A percentile compares a stretch with the other conserved stretches of the same genome.
phyloP scores from a whole-genome alignment of 2,888 invertebrate genomes.

The Leuctra nigra region DNA sequence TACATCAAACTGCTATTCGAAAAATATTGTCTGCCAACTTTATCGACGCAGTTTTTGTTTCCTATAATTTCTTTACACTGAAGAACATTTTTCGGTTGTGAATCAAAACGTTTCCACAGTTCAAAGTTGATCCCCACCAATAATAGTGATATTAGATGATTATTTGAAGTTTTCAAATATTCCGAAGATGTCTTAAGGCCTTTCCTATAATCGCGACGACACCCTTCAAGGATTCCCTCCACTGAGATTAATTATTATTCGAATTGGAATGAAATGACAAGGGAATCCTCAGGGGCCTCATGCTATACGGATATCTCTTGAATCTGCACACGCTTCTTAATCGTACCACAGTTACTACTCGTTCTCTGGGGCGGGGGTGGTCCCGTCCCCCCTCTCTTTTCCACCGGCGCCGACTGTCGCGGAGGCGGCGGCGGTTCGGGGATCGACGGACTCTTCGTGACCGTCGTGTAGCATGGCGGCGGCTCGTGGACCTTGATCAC shows the following conservation, averaged over 20 bases:
- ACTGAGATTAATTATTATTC: background rate
- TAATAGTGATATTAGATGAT: too few relatives aligned
- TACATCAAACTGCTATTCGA: too few relatives aligned
- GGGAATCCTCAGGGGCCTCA: slow-evolving; percentile 29
- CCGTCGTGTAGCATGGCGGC: slow-evolving; percentile 48
- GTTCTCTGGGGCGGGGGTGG: slow-evolving; percentile 35
- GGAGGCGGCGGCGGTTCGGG: slow-evolving; percentile 35
- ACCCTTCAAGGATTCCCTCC: background rate
- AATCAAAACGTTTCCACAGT: too few relatives aligned
- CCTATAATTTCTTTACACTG: too few relatives aligned
- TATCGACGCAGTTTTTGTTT: too few relatives aligned
- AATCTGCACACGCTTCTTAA: slow-evolving; percentile 73
- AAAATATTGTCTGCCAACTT: too few relatives aligned
- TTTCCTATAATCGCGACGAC: too few relatives aligned
- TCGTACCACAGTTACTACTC: slow-evolving; percentile 29
- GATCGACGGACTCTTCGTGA: slow-evolving; percentile 35
- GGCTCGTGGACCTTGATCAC: slow-evolving; percentile 38
- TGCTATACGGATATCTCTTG: slow-evolving; percentile 74
- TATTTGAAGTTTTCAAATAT: too few relatives aligned
- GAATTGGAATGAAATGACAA: slow-evolving; percentile 12
- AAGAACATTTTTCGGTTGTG: too few relatives aligned
- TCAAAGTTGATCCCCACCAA: too few relatives aligned
- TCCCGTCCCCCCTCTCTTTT: slow-evolving; percentile 34
- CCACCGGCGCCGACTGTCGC: slow-evolving; percentile 34
- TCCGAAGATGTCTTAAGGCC: too few relatives aligned